Base-by-base conservation (phyloP, 2,797 vertebrate species). In the Novumbra hubbsi region DNA sequence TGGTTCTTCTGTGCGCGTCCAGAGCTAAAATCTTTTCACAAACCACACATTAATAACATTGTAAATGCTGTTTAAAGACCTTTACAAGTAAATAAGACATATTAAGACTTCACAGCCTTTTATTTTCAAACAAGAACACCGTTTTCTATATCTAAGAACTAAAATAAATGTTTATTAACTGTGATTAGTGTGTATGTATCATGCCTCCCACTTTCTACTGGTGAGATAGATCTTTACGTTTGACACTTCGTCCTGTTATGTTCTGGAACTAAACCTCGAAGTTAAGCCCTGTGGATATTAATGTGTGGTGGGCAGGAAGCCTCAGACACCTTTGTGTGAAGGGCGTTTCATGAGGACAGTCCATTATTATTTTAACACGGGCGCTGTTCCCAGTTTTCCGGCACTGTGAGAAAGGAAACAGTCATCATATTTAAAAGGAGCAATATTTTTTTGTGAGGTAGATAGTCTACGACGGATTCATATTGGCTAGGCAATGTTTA, bases 391-490 rank as follows among this genome's bases (percentile, higher is more conserved):
- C 85, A 88, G 87, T 85, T 80, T 84, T 82, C 76, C 78, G 68
- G 27, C 73, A 80, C 83, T 24, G 81, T 82, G 81, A 87, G 86
- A 91, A 79, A 77, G 60, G 90, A 91, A 88, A 86, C 84, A 86
- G 88, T 91, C 92, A 93, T 93, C 93, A 92, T 88, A 92, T 91
- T 90, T 88, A 92, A 93, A 92, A 93, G 91, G 89, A 92, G 88
- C 90, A 91, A 89, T 92, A 92, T 93, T 92, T 93, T 89, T 84
- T 76, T 88, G 21, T 88, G 86, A 89, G 84, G 85, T 73, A 70
- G 27, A 30, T 30, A 15, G n/a, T 83, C 85, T 83, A 86, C 76
- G 81, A 80, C 85, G 77, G 80, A 88, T 89, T 89, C 85, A 86
- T 78, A 85, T 84, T 85, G 81, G 80, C 88, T 84, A 62, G 48